A percentile compares a stretch with the other conserved stretches of the same genome.
Conservation (phyloP, 2,797 vertebrate genomes). For the Prionace glauca region DNA sequence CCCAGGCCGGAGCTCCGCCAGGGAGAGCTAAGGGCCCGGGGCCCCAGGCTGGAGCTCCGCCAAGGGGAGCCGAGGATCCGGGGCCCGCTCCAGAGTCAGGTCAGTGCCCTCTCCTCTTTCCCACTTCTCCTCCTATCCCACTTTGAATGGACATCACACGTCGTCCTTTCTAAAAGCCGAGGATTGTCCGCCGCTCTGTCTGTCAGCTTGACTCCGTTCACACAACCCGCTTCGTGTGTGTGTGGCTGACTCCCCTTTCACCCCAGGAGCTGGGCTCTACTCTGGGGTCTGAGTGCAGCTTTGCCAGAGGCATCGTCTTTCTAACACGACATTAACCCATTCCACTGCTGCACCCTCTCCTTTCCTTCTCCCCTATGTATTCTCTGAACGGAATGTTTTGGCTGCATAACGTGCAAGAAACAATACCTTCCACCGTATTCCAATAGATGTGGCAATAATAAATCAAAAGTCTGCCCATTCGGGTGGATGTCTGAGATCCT, state of each 20-base stretch:
- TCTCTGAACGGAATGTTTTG: too few relatives aligned
- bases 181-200: too few relatives aligned
- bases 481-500: neutral
- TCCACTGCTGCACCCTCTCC: too few relatives aligned
- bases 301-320: neutral
- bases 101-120: neutral
- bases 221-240: neutral
- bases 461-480: neutral
- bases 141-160: neutral
- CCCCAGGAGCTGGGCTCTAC: neutral
- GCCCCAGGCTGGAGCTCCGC: too few relatives aligned
- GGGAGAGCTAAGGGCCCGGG: neutral
- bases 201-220: neutral
- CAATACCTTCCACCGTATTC: too few relatives aligned
- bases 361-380: too few relatives aligned
- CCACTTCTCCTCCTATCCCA: too few relatives aligned
- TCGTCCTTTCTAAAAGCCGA: neutral
- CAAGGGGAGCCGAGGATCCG: neutral
- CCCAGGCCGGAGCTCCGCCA: too few relatives aligned
- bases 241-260: neutral
- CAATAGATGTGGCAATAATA: too few relatives aligned
- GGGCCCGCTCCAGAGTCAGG: neutral
- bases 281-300: neutral
- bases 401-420: too few relatives aligned
- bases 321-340: neutral